Percentiles rank a stretch among this genome's conserved stretches.
These are phyloP conservation scores for Stenchaetothrips biformis DNA, from an alignment of 2,888 invertebrate genomes.

Conservation along the genomic window DNA sequence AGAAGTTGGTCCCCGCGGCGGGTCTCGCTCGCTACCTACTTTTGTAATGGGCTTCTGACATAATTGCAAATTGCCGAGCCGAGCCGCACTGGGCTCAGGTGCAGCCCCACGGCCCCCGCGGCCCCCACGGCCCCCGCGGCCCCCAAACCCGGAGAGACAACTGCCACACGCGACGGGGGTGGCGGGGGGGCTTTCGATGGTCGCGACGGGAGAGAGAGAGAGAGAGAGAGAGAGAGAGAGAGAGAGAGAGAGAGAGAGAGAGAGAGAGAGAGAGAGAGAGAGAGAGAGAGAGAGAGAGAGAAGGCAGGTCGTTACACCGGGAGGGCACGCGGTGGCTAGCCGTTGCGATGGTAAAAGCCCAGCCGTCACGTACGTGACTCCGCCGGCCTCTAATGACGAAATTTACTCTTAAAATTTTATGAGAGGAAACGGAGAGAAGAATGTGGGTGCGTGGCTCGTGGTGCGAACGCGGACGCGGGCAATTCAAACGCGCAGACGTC, in stretches of 20 bases:
- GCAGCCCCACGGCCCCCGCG: not conserved
- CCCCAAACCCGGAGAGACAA: not conserved
- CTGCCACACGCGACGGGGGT: not conserved
- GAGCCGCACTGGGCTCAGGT: not conserved
- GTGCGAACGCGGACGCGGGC: too few relatives aligned
- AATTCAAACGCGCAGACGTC: too few relatives aligned
- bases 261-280: too few relatives aligned
- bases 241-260: not conserved
- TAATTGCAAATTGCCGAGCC: conserved; percentile 21
- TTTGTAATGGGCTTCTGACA: conserved; percentile 21
- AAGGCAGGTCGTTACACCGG: not conserved
- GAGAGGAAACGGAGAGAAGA: too few relatives aligned
- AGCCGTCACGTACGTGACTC: too few relatives aligned
- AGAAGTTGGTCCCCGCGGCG: not conserved
- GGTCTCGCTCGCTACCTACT: not conserved
- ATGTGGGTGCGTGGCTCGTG: too few relatives aligned
- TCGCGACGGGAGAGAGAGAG: not conserved
- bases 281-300: too few relatives aligned
- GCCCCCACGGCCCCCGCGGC: not conserved
- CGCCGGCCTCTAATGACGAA: too few relatives aligned
- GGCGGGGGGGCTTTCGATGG: not conserved
- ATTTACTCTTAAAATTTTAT: too few relatives aligned
- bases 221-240: not conserved
- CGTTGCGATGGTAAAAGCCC: too few relatives aligned
- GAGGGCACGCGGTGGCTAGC: not conserved